phyloP scores from a whole-genome alignment of 2,797 vertebrate species.

The Rhyacichthys aspro region DNA sequence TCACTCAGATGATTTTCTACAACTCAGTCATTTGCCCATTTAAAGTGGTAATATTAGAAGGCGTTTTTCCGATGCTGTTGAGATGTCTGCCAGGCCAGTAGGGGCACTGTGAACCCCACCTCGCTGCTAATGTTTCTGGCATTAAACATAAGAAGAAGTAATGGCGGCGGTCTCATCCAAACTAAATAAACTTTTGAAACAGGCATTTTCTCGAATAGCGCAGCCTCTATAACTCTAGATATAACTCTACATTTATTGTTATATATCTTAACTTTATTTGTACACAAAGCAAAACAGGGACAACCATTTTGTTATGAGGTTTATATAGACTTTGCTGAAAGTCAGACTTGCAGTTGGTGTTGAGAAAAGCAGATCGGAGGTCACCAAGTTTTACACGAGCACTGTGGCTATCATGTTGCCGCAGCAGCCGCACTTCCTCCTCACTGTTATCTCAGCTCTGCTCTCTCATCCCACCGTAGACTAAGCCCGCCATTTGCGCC shows the following conservation, averaged over 20 bases:
- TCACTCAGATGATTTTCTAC: constrained; percentile 27
- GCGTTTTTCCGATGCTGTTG: no score
- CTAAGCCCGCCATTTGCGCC: constrained; percentile 60
- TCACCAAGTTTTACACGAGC: constrained; percentile 76
- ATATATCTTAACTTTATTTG: no score
- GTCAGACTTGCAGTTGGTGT: constrained; percentile 24
- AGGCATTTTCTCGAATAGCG: no score
- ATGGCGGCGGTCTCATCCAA: no score
- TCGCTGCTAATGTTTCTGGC: no score
- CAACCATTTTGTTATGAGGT: background rate
- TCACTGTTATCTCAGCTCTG: constrained; percentile 78
- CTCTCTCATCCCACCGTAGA: constrained; percentile 70
- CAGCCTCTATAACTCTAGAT: no score
- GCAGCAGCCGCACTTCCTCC: constrained; percentile 79
- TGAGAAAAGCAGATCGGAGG: constrained; percentile 65
- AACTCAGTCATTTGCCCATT: constrained; percentile 37
- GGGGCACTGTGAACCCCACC: no score
- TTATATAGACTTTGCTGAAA: constrained; percentile 34
- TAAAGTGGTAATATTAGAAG: constrained; percentile 21
- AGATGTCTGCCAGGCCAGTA: no score
- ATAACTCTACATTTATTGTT: no score
- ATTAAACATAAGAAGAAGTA: no score
- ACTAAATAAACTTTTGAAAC: no score
- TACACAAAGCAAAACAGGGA: no score
- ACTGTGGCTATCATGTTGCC: constrained; percentile 79